A percentile compares a stretch with the other conserved stretches of the same genome.
Conservation (phyloP, 2,113 vertebrate species). For the Hystrix cristata region DNA sequence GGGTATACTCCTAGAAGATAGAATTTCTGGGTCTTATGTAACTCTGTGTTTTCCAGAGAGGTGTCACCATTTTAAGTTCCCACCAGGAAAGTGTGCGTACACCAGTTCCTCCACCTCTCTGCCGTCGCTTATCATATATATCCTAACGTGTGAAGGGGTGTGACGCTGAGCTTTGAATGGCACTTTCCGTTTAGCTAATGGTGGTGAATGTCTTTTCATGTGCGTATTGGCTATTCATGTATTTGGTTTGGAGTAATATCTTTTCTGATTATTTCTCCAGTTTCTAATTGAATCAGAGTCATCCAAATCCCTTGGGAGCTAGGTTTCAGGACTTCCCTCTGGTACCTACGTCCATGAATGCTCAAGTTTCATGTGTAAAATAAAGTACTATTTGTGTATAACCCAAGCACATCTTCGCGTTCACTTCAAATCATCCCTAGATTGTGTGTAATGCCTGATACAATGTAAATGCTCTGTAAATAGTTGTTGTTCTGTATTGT, state of each 20-base stretch:
- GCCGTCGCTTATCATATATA: not conserved
- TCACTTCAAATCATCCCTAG: not conserved
- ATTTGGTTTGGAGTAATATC: not conserved
- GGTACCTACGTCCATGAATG: too few relatives aligned
- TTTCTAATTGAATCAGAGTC: not conserved
- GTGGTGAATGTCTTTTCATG: not conserved
- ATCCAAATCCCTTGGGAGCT: not conserved
- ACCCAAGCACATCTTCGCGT: not conserved
- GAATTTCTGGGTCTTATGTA: not conserved
- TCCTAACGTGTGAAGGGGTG: not conserved
- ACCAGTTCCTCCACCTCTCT: not conserved
- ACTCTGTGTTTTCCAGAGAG: not conserved
- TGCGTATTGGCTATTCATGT: not conserved
- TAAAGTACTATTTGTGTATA: not conserved
- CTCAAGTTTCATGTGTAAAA: not conserved
- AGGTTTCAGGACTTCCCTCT: not conserved
- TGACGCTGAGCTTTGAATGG: not conserved
- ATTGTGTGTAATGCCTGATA: not conserved
- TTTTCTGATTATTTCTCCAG: not conserved
- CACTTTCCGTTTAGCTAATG: not conserved
- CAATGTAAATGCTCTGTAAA: not conserved
- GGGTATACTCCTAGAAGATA: not conserved
- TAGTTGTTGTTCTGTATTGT: not conserved
- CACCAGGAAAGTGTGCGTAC: not conserved
- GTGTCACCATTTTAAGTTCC: not conserved